phyloP scores from a whole-genome alignment of 2,888 invertebrate species.

The Ochropleura plecta region DNA sequence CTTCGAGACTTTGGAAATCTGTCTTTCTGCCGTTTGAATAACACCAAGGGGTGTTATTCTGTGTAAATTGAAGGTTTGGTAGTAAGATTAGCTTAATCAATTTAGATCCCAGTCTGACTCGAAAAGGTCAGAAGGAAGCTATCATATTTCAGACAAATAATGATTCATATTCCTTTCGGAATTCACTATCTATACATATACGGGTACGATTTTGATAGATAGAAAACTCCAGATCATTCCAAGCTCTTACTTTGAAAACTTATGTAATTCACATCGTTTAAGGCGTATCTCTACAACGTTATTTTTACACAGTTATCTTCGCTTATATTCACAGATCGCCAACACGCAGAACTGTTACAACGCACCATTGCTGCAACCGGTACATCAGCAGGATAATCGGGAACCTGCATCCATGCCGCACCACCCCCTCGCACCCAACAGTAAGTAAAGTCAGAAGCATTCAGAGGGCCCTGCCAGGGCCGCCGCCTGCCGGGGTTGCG shows the following conservation, averaged over 20 bases:
- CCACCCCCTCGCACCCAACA: conserved; percentile 79
- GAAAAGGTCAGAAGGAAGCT: background rate
- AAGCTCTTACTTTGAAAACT: background rate
- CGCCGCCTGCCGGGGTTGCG: too few relatives aligned
- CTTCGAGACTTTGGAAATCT: background rate
- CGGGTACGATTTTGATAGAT: background rate
- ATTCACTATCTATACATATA: background rate
- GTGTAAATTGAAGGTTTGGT: background rate
- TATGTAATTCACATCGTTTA: background rate
- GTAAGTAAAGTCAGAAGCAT: conserved; percentile 67
- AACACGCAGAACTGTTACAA: conserved; percentile 85
- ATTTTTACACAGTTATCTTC: background rate
- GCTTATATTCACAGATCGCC: conserved; percentile 74
- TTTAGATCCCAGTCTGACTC: background rate
- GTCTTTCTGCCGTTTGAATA: background rate
- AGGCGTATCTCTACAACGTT: background rate
- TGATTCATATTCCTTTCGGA: background rate
- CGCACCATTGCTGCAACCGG: conserved; percentile 84
- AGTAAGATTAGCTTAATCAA: background rate
- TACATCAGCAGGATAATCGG: conserved; percentile 76
- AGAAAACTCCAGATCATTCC: background rate
- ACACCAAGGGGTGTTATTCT: conserved; percentile 1
- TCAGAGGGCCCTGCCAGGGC: too few relatives aligned
- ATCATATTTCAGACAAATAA: background rate
- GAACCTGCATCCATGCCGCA: conserved; percentile 76